Base-by-base conservation (phyloP, 30 jellyfish, hydroid and myxozoan genomes). In the Pseudorhiza aurosa region DNA sequence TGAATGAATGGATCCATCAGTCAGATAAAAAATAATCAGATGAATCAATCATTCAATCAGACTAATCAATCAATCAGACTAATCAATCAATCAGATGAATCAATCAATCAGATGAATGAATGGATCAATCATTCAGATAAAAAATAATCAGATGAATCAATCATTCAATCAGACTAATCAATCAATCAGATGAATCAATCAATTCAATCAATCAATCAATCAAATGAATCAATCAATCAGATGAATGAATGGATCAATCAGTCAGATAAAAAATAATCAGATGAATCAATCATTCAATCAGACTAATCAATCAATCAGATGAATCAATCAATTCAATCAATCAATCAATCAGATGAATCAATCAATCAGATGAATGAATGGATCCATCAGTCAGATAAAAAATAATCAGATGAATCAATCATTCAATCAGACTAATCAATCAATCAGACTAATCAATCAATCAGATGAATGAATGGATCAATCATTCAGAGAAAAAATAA, bases 281-380 rank as follows among this genome's bases (percentile, higher is more conserved):
- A 17, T 17, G 55, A 17, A 8, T 42, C 17, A 9, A 42, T 8
- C 17, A 42, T 17, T 17, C 55, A 42, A 42, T 42, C 17, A 8
- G 17, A 17, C n/a, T n/a, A n/a, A n/a, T n/a, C n/a, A n/a, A n/a
- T n/a, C n/a, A n/a, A n/a, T n/a, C n/a, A n/a, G n/a, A n/a, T n/a
- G n/a, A n/a, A n/a, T n/a, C n/a, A n/a, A n/a, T n/a, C n/a, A n/a
- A n/a, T n/a, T 42, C 55, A 42, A 42, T 17, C 55, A 17, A 24
- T 57, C 71, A 57, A 57, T 29, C 71, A 57, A 3, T 57, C 71
- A 57, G 2, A 37, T 57, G 12, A 59, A 59, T 24, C 75, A 59
- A 2, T 59, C 10, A 24, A 59, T 59, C 53, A 28, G n/a, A n/a
- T n/a, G n/a, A n/a, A n/a, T n/a, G n/a, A n/a, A 5, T 39, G 50